Evolutionary conservation across 2,888 invertebrate species (phyloP).

Genomic region (Mythimna ferrago): DNA sequence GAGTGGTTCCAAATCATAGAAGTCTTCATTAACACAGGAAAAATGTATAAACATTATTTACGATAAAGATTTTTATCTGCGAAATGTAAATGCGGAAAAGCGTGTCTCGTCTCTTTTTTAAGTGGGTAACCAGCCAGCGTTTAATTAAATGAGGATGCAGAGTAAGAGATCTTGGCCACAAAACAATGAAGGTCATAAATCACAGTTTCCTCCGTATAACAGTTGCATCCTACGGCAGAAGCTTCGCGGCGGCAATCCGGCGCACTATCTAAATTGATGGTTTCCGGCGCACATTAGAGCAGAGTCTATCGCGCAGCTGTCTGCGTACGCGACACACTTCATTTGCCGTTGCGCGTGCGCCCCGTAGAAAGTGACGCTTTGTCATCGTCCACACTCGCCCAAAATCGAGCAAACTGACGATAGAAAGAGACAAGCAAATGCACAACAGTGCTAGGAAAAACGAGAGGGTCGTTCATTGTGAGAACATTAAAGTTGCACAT

Average conservation of each 20-base stretch:
- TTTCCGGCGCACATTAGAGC: conserved; percentile 88
- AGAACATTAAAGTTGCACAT: conserved; percentile 70
- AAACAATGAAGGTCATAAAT: conserved; percentile 90
- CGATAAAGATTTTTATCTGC: conserved; percentile 2
- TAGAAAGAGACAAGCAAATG: conserved; percentile 70
- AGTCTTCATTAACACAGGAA: conserved; percentile 48
- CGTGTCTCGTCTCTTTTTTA: conserved; percentile 40
- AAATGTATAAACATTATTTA: conserved; percentile 29
- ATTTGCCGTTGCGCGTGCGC: conserved; percentile 88
- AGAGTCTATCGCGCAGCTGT: conserved; percentile 87
- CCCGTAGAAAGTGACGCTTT: conserved; percentile 88
- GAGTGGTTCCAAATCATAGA: conserved; percentile 54
- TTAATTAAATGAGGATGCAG: conserved; percentile 79
- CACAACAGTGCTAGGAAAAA: conserved; percentile 58
- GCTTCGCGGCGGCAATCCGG: conserved; percentile 87
- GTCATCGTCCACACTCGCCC: conserved; percentile 81
- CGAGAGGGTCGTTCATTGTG: conserved; percentile 67
- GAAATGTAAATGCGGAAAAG: conserved; percentile 3
- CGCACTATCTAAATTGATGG: conserved; percentile 90
- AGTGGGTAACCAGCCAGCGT: conserved; percentile 70
- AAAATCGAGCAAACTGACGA: conserved; percentile 81
- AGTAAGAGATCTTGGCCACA: conserved; percentile 80
- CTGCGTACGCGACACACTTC: conserved; percentile 89
- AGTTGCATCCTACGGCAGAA: conserved; percentile 87
- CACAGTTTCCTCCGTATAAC: conserved; percentile 87